Base-by-base conservation (phyloP, 2,113 vertebrate genomes). In the Melanerpes formicivorus region DNA sequence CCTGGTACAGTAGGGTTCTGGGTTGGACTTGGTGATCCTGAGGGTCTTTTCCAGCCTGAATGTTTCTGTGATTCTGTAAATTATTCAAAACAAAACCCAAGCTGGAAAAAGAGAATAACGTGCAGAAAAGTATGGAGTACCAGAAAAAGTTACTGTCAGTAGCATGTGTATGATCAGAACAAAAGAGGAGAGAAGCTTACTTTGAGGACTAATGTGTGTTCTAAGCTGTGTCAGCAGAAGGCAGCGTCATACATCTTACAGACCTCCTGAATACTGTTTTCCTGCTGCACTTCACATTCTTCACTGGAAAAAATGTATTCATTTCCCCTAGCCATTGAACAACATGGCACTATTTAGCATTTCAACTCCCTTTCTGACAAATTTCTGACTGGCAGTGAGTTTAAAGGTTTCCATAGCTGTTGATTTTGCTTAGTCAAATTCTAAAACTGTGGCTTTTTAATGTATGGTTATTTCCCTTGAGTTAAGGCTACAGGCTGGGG, bases 341-440 rank as follows among this genome's bases (percentile, higher is more conserved):
- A 27, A 22, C 50, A 48, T 15, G 44, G 58, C 3, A 2, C 12
- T 13, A 32, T 62, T 65, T 0, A 27, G 55, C 2, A 25, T 11
- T 60, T 69, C 32, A 18, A 0, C 34, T 69, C 18, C 3, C 34
- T 80, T 59, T 55, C 75, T 72, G 25, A 42, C 30, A 18, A 40
- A 42, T 26, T 37, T 23, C 54, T n/a, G 34, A 40, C n/a, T 62
- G 0, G 0, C 29, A 18, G 15, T 48, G 6, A 55, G 30, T 17
- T 44, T 52, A 65, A 25, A n/a, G 26, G 58, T 75, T 86, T 62
- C 54, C 8, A 3, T 34, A 27, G 30, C 14, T 27, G 48, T 22
- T 62, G 26, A 48, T 67, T 72, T 65, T 72, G 19, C 23, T 80
- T 76, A 50, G 9, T 65, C 44, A 62, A 46, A 62, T 29, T 83